Evolutionary conservation across 2,113 vertebrate species (phyloP).

Genomic region (Pleuronectes platessa): DNA sequence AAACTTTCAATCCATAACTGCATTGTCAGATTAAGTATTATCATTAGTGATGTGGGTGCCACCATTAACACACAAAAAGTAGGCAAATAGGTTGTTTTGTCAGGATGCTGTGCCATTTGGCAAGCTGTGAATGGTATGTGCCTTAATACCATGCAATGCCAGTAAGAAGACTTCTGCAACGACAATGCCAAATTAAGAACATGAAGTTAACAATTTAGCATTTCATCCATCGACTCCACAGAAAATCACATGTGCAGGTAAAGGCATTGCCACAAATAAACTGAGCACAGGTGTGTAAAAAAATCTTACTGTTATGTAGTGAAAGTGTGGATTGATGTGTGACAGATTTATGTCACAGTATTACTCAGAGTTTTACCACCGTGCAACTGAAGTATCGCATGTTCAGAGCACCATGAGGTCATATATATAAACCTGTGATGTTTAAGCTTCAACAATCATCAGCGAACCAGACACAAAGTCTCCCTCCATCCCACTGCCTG

Average conservation of each 20-base stretch:
- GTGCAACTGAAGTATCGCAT: background rate
- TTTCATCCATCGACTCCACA: background rate
- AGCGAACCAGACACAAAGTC: no score
- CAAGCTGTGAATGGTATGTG: no score
- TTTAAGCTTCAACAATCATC: background rate
- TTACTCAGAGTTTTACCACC: background rate
- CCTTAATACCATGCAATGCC: no score
- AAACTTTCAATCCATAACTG: no score
- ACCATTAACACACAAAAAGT: no score
- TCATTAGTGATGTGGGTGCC: no score
- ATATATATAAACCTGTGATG: background rate
- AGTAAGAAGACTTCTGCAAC: no score
- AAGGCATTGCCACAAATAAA: background rate
- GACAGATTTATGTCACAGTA: background rate
- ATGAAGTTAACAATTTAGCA: background rate
- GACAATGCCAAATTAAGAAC: background rate
- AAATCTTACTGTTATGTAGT: background rate
- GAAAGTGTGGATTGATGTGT: background rate
- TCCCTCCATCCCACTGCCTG: background rate
- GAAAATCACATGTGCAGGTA: background rate
- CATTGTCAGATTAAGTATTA: no score
- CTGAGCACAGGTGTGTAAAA: background rate
- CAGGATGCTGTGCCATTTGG: no score
- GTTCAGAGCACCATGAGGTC: background rate
- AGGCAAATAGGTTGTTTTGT: no score